phyloP scores from a whole-genome alignment of 2,888 invertebrate genomes.

The Hipparchia sbordonii region DNA sequence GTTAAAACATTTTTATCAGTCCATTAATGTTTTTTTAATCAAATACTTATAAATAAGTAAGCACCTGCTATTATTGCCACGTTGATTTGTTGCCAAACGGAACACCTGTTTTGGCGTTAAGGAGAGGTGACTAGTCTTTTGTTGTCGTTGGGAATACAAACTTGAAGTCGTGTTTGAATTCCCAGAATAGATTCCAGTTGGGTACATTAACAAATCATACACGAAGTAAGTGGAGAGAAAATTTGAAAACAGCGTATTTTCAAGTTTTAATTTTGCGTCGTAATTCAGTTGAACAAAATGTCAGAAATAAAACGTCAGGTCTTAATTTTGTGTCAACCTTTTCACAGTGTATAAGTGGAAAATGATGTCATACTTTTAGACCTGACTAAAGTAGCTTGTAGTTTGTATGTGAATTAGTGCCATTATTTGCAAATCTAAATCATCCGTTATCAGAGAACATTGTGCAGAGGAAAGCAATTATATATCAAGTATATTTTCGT shows the following conservation, averaged over 20 bases:
- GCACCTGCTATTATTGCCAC: conserved; percentile 20
- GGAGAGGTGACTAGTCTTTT: conserved; percentile 15
- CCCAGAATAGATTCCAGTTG: conserved; percentile 28
- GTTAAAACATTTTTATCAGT: too few relatives aligned
- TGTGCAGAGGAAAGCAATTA: too few relatives aligned
- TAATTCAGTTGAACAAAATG: too few relatives aligned
- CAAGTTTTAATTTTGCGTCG: neutral
- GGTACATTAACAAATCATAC: conserved; percentile 22
- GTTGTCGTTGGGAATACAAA: conserved; percentile 27
- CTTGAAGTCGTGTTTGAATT: conserved; percentile 14
- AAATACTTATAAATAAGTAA: conserved; percentile 18
- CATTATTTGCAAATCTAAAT: too few relatives aligned
- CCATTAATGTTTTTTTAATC: conserved; percentile 2
- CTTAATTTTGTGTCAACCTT: too few relatives aligned
- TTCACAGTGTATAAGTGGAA: too few relatives aligned
- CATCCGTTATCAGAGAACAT: too few relatives aligned
- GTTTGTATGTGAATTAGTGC: too few relatives aligned
- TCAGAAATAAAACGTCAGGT: too few relatives aligned
- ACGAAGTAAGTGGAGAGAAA: conserved; percentile 20
- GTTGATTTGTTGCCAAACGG: conserved; percentile 35
- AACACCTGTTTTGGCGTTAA: conserved; percentile 38
- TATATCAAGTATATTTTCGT: neutral
- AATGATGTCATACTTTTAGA: too few relatives aligned
- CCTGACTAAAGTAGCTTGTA: too few relatives aligned
- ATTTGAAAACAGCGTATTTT: conserved; percentile 23